These are phyloP conservation scores for Chouioia cunea DNA, from an alignment of 2,888 invertebrate genomes.

Conservation along the genomic window DNA sequence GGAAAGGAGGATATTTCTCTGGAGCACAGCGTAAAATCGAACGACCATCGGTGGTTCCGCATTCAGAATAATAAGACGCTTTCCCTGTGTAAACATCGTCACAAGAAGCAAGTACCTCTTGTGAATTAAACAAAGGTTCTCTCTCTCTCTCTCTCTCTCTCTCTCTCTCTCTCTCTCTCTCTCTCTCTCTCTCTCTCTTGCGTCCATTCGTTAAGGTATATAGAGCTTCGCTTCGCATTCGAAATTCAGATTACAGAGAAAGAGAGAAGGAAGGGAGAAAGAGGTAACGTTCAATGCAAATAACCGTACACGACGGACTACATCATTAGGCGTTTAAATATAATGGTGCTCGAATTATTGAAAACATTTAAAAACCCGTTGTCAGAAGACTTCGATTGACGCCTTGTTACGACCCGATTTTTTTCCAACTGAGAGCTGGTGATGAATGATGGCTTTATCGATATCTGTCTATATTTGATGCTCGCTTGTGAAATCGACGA, in stretches of 20 bases:
- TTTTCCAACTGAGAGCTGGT: too few relatives aligned
- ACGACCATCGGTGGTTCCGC: constrained; percentile 9
- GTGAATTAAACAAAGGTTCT: constrained; percentile 40
- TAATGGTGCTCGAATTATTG: constrained; percentile 5
- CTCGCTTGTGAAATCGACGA: too few relatives aligned
- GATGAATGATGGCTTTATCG: too few relatives aligned
- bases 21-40: constrained; percentile 10
- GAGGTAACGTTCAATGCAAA: constrained; percentile 60
- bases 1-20: too few relatives aligned
- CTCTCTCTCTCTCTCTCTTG: neutral
- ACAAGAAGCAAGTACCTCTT: constrained; percentile 9
- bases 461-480: too few relatives aligned
- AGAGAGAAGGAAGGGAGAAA: constrained; percentile 29
- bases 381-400: neutral
- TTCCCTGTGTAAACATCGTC: neutral
- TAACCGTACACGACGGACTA: constrained; percentile 42
- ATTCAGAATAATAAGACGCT: constrained; percentile 34
- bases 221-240: constrained; percentile 37
- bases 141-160: neutral
- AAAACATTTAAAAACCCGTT: constrained; percentile 29
- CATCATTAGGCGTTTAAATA: constrained; percentile 20
- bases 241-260: constrained; percentile 49
- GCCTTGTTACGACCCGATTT: too few relatives aligned
- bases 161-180: neutral
- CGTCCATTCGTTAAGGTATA: constrained; percentile 32